phyloP scores from a whole-genome alignment of 2,113 vertebrate genomes.

The Hemiprocne comata region DNA sequence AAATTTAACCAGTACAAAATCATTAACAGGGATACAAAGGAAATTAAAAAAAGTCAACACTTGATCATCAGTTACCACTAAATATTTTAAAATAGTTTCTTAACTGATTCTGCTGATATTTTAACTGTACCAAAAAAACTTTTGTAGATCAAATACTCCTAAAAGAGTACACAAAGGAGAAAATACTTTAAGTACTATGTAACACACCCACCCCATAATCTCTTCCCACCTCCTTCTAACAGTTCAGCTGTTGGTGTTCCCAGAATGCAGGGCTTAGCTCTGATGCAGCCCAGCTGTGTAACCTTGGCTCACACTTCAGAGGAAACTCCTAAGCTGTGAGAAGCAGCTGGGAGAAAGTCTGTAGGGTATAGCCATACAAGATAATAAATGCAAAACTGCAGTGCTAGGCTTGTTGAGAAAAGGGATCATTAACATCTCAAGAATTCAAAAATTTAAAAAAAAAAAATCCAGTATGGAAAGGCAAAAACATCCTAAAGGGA shows the following conservation, averaged over 20 bases:
- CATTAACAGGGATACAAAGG: neutral
- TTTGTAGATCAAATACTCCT: neutral
- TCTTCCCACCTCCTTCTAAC: constrained; percentile 3
- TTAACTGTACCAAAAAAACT: neutral
- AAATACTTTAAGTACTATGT: constrained; percentile 8
- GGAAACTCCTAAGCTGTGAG: neutral
- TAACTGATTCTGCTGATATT: neutral
- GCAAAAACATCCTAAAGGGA: neutral
- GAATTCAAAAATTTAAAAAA: neutral
- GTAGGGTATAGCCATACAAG: neutral
- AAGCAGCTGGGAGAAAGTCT: neutral
- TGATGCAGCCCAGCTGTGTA: constrained; percentile 55
- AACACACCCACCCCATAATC: constrained; percentile 42
- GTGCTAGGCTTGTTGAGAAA: neutral
- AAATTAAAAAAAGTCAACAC: neutral
- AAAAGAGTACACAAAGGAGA: neutral
- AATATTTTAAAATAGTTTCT: neutral
- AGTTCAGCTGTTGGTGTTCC: neutral
- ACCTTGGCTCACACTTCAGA: constrained; percentile 48
- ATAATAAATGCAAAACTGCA: neutral
- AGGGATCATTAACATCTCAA: neutral
- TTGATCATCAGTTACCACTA: neutral
- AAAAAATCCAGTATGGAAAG: neutral
- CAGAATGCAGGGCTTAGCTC: constrained; percentile 5
- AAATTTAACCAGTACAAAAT: neutral